Base-by-base conservation (phyloP, 2,888 invertebrate genomes). In the Abrostola triplasia region DNA sequence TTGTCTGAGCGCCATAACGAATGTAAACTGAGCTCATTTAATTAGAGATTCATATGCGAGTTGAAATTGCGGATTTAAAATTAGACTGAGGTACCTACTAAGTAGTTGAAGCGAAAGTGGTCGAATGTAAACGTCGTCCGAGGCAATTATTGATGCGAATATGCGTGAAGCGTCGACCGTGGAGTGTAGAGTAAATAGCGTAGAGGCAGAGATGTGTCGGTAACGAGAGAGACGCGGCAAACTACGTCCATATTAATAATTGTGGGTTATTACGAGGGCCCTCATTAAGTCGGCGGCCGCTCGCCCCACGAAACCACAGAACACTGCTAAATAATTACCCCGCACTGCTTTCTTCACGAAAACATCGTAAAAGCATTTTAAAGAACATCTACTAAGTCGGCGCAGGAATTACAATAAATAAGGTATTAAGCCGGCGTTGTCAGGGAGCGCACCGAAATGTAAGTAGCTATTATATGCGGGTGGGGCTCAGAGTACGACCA, bases 271-370 rank as follows among this genome's bases (percentile, higher is more conserved):
- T 92, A 92, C 91, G 84, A 83, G 82, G 85, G 84, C 86, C 88
- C 91, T 92, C 91, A 93, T 93, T 93, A 92, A 88, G 82, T 87
- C 84, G 81, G 84, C 85, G 83, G 84, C 88, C 88, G 88, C 88
- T 90, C 87, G 88, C 84, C 85, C 84, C 83, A 89, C 85, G 83
- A 91, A 92, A 93, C 94, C 93, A 88, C 94, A 94, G 85, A 92
- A 90, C 92, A 91, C 90, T 88, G 92, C 91, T 88, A 90, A 93
- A 93, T 93, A 94, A 94, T 93, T 93, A 93, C 89, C 89, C 71
- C 82, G 79, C 85, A 85, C 86, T 84, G 89, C 90, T 92, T 91
- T 92, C 92, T 90, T 92, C 91, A 90, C 91, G 90, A 93, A 93
- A 91, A 90, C 90, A 92, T 89, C 88, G 88, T 88, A 92, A 90